A percentile compares a stretch with the other conserved stretches of the same genome.
Conservation (phyloP, 1,140 invertebrate genomes). For the Drosophila sproati region DNA sequence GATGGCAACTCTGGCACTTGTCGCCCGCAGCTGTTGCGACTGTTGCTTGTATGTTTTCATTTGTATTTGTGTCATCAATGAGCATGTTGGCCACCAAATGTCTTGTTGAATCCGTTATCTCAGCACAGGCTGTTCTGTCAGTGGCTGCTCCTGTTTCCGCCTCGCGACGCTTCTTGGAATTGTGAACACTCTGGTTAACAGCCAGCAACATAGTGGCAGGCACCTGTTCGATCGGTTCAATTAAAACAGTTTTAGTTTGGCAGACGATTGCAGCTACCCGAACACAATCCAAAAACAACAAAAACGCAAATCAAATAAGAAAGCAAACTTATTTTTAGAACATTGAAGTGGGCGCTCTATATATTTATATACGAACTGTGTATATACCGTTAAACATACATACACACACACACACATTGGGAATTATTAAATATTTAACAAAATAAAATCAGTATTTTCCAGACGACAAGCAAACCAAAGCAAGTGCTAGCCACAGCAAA, state of each 20-base stretch:
- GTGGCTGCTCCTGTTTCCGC: conserved; percentile 14
- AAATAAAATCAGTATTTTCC: conserved; percentile 16
- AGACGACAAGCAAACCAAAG: conserved; percentile 17
- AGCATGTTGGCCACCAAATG: conserved; percentile 47
- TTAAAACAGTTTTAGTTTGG: conserved; percentile 19
- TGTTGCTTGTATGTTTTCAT: conserved; percentile 1
- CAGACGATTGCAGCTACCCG: conserved; percentile 42
- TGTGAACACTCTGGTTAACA: conserved; percentile 75
- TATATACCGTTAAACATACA: not conserved
- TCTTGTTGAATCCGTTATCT: conserved; percentile 50
- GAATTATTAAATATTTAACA: conserved; percentile 28
- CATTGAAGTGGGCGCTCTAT: conserved; percentile 42
- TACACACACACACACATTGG: not conserved
- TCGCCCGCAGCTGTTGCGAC: not conserved
- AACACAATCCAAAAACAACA: conserved; percentile 16
- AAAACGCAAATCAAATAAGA: not conserved
- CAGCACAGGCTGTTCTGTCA: not conserved
- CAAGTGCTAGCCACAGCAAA: not conserved
- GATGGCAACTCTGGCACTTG: conserved; percentile 23
- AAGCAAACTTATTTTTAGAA: conserved; percentile 36
- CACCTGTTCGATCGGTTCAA: conserved; percentile 39
- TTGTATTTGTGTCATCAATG: conserved; percentile 5
- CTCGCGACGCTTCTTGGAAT: conserved; percentile 43
- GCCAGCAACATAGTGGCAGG: conserved; percentile 72
- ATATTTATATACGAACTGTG: conserved; percentile 30